A percentile compares a stretch with the other conserved stretches of the same genome.
Evolutionary conservation across 2,888 invertebrate species (phyloP).

Genomic region (Troides oblongomaculatus): DNA sequence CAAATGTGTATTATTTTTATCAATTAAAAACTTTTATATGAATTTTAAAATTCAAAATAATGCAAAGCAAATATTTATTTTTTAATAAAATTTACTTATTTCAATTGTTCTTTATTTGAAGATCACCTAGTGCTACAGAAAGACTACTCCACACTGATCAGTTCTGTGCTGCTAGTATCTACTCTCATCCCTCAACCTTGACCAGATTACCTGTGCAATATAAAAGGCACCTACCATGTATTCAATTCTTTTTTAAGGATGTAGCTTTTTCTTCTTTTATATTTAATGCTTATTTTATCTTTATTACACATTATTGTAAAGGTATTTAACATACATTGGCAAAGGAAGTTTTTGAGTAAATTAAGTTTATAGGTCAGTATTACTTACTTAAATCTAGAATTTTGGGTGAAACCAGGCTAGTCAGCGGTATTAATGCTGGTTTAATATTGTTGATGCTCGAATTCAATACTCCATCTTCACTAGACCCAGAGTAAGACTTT

Average conservation of each 20-base stretch:
- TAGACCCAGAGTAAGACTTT: conserved; percentile 52
- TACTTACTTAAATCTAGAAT: conserved; percentile 68
- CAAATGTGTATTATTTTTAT: not conserved
- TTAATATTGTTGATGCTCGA: conserved; percentile 50
- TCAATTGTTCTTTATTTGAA: too few species aligned
- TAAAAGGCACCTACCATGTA: too few species aligned
- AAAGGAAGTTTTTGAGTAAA: not conserved
- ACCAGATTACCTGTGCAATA: too few species aligned
- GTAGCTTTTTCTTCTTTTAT: too few species aligned
- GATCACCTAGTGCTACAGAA: too few species aligned
- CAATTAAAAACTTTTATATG: not conserved
- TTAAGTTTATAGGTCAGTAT: not conserved
- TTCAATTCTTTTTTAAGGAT: too few species aligned
- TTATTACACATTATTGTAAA: not conserved
- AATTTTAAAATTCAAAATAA: not conserved
- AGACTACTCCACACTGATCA: too few species aligned
- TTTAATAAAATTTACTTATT: too few species aligned
- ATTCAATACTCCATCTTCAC: conserved; percentile 54
- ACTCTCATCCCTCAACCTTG: too few species aligned
- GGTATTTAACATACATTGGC: not conserved
- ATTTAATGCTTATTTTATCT: too few species aligned
- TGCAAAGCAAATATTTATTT: too few species aligned
- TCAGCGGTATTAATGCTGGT: conserved; percentile 58
- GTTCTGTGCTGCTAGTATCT: too few species aligned
- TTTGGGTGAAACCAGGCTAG: conserved; percentile 65